Evolutionary conservation across 2,797 vertebrate genomes (phyloP).

Genomic region (Gadopsis marmoratus): DNA sequence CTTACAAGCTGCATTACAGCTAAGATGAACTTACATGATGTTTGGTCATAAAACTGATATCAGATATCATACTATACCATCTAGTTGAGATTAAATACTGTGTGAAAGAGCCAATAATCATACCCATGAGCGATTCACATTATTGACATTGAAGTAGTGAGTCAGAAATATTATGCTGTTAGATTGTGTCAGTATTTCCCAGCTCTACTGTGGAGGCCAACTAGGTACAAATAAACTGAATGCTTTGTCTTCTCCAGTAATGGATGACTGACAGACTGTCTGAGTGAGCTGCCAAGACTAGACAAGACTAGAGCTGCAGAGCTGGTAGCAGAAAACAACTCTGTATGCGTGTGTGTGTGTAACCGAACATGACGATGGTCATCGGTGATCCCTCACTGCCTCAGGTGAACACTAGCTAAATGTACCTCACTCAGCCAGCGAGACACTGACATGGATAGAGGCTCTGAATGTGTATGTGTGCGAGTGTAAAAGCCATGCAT

Average conservation of each 20-base stretch:
- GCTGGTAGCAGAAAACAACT: conserved; percentile 52
- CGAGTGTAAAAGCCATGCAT: conserved; percentile 60
- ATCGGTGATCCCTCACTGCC: conserved; percentile 72
- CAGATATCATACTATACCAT: not conserved
- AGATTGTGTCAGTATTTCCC: conserved; percentile 17
- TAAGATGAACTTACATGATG: not conserved
- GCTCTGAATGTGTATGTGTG: conserved; percentile 40
- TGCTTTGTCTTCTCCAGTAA: conserved; percentile 68
- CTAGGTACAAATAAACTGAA: conserved; percentile 59
- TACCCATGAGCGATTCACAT: not conserved
- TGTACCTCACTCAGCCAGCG: conserved; percentile 70
- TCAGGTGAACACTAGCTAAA: conserved; percentile 72
- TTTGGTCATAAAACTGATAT: not conserved
- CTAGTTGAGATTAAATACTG: conserved; percentile 4
- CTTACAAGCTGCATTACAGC: not conserved
- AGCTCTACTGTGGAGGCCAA: conserved; percentile 44
- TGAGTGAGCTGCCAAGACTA: conserved; percentile 70
- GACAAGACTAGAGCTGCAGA: conserved; percentile 60
- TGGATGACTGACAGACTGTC: conserved; percentile 74
- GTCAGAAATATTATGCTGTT: conserved; percentile 23
- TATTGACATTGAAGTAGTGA: not conserved
- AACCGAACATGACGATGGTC: conserved; percentile 73
- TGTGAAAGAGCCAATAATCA: not conserved
- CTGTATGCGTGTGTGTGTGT: conserved; percentile 45
- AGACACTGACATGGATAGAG: conserved; percentile 69